Base-by-base conservation (phyloP, 37 sponge, comb jelly and placozoan species). In the Diacarnus erythraeanus region DNA sequence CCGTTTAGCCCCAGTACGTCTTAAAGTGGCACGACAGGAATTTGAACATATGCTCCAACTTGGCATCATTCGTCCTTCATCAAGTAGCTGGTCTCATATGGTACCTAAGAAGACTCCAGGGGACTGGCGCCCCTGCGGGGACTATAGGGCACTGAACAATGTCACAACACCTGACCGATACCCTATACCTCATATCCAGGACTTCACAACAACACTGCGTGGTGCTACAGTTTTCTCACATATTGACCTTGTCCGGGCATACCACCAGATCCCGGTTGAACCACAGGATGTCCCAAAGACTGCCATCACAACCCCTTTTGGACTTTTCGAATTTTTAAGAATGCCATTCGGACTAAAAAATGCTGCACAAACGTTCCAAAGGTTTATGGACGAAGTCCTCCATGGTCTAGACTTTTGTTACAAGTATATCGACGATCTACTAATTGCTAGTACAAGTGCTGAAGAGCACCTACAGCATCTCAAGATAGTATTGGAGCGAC, bases 11-110 rank as follows among this genome's bases (percentile, higher is more conserved):
- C 80, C 86, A 38, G 64, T 60, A 31, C 69, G 83, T 71, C 74
- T 59, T 51, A 5, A 42, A 30, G 75, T 44, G 30, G 80, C 90
- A 26, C 26, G 64, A 29, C 71, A 75, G 40, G 85, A 89, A 74
- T 84, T 84, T 59, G 71, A 89, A n/a, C 90, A 89, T 75, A 89
- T 84, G 90, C 80, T 89, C 6, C 78, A 90, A 36, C 86, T 85
- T 29, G 86, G 78, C 36, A 90, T 90, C 74, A 77, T 85, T 15
- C 86, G 78, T 9, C 92, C 87, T 20, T 78, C 91, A 26, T 83
- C 83, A 3, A 86, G 86, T 37, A 17, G 34, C 70, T 90, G 91
- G 91, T 79, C 91, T 36, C 84, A 88, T 78, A 82, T 88, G 83
- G 83, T 81, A 22, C 84, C 89, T 47, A 87, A 87, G 82, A 77